Evolutionary conservation across 2,113 vertebrate species (phyloP).

Genomic region (Crotalus helleri): DNA sequence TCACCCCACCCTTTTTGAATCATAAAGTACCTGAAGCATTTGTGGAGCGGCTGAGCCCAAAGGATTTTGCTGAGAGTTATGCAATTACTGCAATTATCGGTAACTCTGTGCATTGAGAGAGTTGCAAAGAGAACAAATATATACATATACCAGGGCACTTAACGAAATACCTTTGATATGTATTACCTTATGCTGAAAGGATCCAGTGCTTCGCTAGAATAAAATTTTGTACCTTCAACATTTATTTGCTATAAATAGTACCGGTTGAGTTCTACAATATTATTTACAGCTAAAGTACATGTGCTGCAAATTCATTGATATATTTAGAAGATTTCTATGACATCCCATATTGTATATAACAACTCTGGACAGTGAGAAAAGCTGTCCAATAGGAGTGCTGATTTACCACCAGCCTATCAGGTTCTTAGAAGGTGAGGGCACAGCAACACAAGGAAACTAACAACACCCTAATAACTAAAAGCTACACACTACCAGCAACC

Average conservation of each 20-base stretch:
- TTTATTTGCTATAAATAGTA: neutral
- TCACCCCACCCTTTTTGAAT: neutral
- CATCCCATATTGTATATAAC: neutral
- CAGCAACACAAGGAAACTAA: neutral
- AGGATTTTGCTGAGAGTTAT: slow-evolving; percentile 34
- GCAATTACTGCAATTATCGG: slow-evolving; percentile 24
- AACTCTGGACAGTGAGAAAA: neutral
- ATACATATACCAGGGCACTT: neutral
- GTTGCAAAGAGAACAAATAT: neutral
- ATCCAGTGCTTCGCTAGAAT: neutral
- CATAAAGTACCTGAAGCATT: slow-evolving; percentile 29
- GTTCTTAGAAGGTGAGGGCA: no score
- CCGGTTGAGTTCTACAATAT: neutral
- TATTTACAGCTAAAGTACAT: neutral
- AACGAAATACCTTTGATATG: slow-evolving; percentile 5
- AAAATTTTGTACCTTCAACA: neutral
- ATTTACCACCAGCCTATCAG: no score
- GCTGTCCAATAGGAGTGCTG: no score
- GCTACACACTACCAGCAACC: no score
- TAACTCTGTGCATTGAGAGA: neutral
- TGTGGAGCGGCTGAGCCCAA: neutral
- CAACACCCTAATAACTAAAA: no score
- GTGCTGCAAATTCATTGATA: neutral
- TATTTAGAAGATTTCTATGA: neutral
- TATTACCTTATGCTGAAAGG: slow-evolving; percentile 6